These are phyloP conservation scores for Dasypolia templi DNA, from an alignment of 2,888 invertebrate species.

Conservation along the genomic window DNA sequence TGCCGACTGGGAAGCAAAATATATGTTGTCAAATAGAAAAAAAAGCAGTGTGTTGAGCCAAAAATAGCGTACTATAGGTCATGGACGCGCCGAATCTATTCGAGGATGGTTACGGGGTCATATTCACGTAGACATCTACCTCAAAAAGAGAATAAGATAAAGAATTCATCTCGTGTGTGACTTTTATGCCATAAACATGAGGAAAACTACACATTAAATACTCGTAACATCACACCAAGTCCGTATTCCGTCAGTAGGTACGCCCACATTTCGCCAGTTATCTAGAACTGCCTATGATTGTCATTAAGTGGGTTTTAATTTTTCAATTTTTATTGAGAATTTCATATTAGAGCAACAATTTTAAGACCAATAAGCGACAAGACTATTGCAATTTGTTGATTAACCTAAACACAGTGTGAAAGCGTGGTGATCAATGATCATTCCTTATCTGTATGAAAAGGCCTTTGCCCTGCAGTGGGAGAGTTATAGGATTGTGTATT, in stretches of 20 bases:
- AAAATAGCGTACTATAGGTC: conserved; percentile 28
- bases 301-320: no score
- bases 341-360: no score
- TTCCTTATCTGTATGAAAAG: conserved; percentile 15
- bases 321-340: neutral
- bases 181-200: neutral
- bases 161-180: neutral
- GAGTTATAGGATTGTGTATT: neutral
- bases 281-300: no score
- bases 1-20: neutral
- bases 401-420: neutral
- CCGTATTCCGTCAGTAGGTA: neutral
- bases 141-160: neutral
- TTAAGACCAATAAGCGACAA: no score
- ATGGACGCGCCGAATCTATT: neutral
- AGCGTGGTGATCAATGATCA: conserved; percentile 11
- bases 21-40: conserved; percentile 8
- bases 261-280: neutral
- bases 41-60: conserved; percentile 23
- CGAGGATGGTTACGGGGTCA: neutral
- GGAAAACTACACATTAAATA: neutral
- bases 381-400: neutral
- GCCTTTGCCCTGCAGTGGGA: conserved; percentile 5
- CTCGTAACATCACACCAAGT: neutral
- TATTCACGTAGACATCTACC: neutral